Evolutionary conservation across 1,140 invertebrate genomes (phyloP), one percentile per base, ranked within the genome.

Genomic region (Diabrotica undecimpunctata): DNA sequence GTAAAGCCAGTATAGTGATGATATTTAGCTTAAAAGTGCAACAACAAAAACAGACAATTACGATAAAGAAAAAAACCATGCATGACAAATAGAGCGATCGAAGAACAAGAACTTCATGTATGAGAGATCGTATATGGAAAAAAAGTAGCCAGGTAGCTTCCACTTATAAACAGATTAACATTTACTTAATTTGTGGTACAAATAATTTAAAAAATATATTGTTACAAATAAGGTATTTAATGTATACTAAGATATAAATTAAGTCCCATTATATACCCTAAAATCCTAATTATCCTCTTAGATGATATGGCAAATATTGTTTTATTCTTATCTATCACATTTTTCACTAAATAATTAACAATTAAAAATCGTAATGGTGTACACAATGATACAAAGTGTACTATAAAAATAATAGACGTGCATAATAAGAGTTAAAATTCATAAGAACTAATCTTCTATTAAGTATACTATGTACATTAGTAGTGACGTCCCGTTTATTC

Each of bases 291-390:
- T 6, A 8, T 46, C 41, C 41, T 5, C n/a, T n/a, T 10, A 46
- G n/a, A 46, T 46, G 41, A 46, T 46, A 46, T 46, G 41, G 41
- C 41, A 46, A 46, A 46, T 46, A 46, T 46, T 46, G 41, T 46
- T 46, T 46, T 46, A 46, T 46, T 46, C n/a, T 46, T n/a, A 10
- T 46, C 2, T 46, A 46, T 46, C 6, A 46, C 41, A 46, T 10
- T 46, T 46, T 46, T 46, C n/a, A 46, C 6, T 10, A 46, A 46
- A 8, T 3, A 46, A 46, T 46, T n/a, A n/a, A n/a, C n/a, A n/a
- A n/a, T n/a, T n/a, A n/a, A n/a, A n/a, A n/a, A n/a, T n/a, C n/a
- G n/a, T n/a, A n/a, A n/a, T n/a, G n/a, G n/a, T n/a, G n/a, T n/a
- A n/a, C n/a, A n/a, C n/a, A n/a, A n/a, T n/a, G n/a, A n/a, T 46